phyloP scores from a whole-genome alignment of 2,113 vertebrate species.

The human region DNA sequence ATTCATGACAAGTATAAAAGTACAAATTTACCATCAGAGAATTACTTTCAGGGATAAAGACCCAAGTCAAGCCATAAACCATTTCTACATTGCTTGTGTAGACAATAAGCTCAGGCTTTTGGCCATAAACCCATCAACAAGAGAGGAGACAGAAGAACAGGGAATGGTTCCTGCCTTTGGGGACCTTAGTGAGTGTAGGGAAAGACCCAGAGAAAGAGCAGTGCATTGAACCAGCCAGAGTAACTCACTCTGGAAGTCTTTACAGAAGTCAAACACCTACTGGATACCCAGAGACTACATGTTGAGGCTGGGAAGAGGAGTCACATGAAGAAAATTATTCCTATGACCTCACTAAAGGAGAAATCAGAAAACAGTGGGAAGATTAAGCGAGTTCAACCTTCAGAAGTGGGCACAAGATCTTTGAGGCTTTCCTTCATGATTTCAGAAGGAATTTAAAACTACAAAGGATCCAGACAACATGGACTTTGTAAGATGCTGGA shows the following conservation, averaged over 20 bases:
- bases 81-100: not conserved
- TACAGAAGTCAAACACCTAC: not conserved
- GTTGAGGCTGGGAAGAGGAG: not conserved
- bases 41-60: not conserved
- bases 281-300: not conserved
- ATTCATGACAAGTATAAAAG: not conserved
- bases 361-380: not conserved
- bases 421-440: not conserved
- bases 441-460: not conserved
- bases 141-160: not conserved
- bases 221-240: not conserved
- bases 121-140: not conserved
- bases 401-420: not conserved
- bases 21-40: not conserved
- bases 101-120: not conserved
- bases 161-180: not conserved
- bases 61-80: not conserved
- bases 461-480: not conserved
- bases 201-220: not conserved
- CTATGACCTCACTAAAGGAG: not conserved
- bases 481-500: not conserved
- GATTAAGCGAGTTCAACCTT: not conserved
- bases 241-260: not conserved
- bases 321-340: not conserved
- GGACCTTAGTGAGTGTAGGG: not conserved